Evolutionary conservation across 2,888 invertebrate species (phyloP).

Genomic region (Argyresthia albistria): DNA sequence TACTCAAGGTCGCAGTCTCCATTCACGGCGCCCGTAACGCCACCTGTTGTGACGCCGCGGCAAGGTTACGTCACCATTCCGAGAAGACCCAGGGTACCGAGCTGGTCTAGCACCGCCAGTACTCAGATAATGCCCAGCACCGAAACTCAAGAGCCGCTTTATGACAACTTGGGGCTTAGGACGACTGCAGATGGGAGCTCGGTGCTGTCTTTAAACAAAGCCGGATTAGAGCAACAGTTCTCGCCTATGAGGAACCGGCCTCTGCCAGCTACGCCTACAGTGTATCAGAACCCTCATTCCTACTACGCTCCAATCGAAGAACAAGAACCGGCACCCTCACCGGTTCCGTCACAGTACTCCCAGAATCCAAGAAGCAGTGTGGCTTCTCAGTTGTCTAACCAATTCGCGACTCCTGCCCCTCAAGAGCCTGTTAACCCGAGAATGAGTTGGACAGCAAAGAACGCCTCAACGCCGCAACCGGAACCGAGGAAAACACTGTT

Average conservation of each 20-base stretch:
- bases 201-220: conserved; percentile 82
- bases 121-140: conserved; percentile 61
- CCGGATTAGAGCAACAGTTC: conserved; percentile 66
- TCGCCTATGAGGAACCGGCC: conserved; percentile 77
- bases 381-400: conserved; percentile 62
- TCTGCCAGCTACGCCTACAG: conserved; percentile 74
- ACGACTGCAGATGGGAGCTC: conserved; percentile 92
- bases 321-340: conserved; percentile 62
- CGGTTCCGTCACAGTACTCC: conserved; percentile 50
- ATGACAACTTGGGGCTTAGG: conserved; percentile 87
- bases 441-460: conserved; percentile 67
- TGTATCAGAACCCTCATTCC: conserved; percentile 52
- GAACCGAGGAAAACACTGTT: conserved; percentile 56
- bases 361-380: conserved; percentile 61
- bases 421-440: conserved; percentile 60
- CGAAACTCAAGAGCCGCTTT: conserved; percentile 81
- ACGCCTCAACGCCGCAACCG: conserved; percentile 57
- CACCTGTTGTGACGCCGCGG: conserved; percentile 79
- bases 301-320: conserved; percentile 69
- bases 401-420: conserved; percentile 58
- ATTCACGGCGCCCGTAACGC: conserved; percentile 75
- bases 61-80: conserved; percentile 92
- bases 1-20: conserved; percentile 86
- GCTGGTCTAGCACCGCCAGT: conserved; percentile 81
- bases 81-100: conserved; percentile 84